phyloP scores from a whole-genome alignment of 2,888 invertebrate species.

The Ceratothoa steindachneri region DNA sequence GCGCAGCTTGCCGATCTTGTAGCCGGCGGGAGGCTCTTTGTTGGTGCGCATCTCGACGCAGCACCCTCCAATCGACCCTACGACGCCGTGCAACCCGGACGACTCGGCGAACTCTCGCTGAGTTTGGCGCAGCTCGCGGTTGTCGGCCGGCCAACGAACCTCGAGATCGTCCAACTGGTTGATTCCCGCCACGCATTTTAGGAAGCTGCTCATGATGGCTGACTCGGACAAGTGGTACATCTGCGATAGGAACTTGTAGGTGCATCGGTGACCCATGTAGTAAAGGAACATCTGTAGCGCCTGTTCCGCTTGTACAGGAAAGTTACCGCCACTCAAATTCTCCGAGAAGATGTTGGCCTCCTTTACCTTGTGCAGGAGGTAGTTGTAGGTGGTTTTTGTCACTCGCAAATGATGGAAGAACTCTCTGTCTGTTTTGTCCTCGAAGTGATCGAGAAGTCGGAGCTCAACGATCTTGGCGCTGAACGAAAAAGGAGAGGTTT shows the following conservation, averaged over 20 bases:
- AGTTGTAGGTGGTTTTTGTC: not conserved
- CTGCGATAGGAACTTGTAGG: not conserved
- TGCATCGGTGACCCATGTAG: not conserved
- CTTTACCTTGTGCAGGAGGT: not conserved
- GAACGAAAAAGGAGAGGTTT: not conserved
- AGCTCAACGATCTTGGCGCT: not conserved
- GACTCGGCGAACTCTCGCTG: not conserved
- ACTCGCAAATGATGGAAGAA: not conserved
- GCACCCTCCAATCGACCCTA: not conserved
- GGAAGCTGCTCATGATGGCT: not conserved
- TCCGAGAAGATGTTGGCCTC: not conserved
- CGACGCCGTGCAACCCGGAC: not conserved
- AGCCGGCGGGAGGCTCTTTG: not conserved
- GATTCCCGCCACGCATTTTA: not conserved
- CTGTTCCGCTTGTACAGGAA: not conserved
- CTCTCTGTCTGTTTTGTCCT: not conserved
- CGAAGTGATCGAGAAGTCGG: not conserved
- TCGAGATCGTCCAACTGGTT: not conserved
- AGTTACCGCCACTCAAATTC: not conserved
- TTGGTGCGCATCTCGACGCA: slow-evolving; percentile 1
- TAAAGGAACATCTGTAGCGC: slow-evolving; percentile 3
- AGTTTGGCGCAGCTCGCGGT: not conserved
- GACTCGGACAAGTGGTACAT: not conserved
- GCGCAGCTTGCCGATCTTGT: not conserved
- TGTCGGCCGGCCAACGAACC: not conserved